Evolutionary conservation across 2,888 invertebrate genomes (phyloP).

Genomic region (Cheiracanthium punctorium): DNA sequence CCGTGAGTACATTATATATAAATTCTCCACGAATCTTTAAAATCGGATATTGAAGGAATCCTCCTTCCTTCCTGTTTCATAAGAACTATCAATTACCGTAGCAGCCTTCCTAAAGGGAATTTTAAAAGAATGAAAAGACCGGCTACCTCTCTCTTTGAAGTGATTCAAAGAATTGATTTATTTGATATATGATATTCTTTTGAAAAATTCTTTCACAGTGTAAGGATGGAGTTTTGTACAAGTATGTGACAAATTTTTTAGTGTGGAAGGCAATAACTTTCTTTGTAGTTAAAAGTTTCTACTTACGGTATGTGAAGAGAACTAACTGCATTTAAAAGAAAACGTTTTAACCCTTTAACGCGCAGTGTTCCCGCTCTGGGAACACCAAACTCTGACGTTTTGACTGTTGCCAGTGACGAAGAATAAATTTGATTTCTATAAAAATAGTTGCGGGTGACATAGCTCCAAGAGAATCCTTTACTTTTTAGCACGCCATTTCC

Average conservation of each 20-base stretch:
- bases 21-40: background rate
- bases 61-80: constrained; percentile 21
- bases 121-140: background rate
- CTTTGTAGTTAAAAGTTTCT: background rate
- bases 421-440: no score
- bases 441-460: no score
- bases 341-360: no score
- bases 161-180: background rate
- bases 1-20: background rate
- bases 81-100: constrained; percentile 46
- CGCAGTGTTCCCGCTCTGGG: no score
- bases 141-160: background rate
- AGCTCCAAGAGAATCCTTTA: no score
- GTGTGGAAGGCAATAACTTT: background rate
- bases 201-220: background rate
- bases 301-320: no score
- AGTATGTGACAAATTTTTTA: background rate
- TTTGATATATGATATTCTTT: background rate
- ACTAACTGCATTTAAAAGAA: no score
- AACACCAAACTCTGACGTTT: no score
- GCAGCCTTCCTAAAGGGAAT: constrained; percentile 13
- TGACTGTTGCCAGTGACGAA: no score
- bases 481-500: no score
- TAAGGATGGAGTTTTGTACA: background rate
- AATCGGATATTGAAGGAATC: constrained; percentile 32